Conservation (phyloP, 2,888 invertebrate genomes). For the Oscheius sp. region DNA sequence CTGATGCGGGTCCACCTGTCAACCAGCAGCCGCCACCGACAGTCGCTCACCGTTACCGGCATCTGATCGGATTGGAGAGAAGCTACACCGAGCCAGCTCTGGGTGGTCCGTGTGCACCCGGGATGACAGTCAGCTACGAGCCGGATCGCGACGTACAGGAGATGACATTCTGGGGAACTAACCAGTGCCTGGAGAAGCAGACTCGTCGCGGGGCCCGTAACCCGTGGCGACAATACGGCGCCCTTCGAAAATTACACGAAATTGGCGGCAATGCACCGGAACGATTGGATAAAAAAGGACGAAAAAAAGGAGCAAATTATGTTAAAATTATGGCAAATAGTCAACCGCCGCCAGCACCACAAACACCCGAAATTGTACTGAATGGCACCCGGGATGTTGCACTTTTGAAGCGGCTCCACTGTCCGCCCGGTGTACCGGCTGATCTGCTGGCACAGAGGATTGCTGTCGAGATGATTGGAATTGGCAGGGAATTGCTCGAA, state of each 20-base stretch:
- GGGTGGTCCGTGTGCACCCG: neutral
- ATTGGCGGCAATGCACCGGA: conserved; percentile 30
- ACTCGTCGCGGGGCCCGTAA: conserved; percentile 16
- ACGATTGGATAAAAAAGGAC: conserved; percentile 19
- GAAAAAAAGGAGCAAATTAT: conserved; percentile 7
- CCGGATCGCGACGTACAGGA: conserved; percentile 25
- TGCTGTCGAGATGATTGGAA: neutral
- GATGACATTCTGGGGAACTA: conserved; percentile 16
- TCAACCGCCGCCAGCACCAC: conserved; percentile 12
- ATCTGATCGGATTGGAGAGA: neutral
- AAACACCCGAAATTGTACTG: conserved; percentile 25
- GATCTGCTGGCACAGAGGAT: neutral
- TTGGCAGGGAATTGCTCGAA: neutral
- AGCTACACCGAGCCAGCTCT: conserved; percentile 16
- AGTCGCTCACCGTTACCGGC: neutral
- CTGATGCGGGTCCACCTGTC: too few relatives aligned
- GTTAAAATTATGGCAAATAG: neutral
- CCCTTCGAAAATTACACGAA: conserved; percentile 24
- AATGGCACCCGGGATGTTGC: conserved; percentile 21
- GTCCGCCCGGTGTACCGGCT: conserved; percentile 13
- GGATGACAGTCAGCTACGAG: conserved; percentile 25
- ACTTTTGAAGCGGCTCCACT: conserved; percentile 5
- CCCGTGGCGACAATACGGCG: conserved; percentile 32
- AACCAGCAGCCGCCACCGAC: neutral
- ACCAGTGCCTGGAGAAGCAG: conserved; percentile 23